Base-by-base conservation (phyloP, 1,140 invertebrate species). In the Zophobas morio region DNA sequence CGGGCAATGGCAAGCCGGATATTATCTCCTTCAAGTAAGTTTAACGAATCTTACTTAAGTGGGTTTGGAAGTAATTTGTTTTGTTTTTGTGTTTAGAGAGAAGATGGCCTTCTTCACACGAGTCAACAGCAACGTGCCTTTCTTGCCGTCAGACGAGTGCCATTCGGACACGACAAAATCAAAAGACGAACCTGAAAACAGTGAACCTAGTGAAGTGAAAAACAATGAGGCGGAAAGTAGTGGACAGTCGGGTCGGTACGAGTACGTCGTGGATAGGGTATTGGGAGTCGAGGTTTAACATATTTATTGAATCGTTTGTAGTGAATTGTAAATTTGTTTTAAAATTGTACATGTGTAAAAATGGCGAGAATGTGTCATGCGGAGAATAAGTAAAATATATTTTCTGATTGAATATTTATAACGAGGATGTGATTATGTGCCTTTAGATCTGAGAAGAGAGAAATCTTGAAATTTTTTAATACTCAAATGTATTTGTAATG, bases 41-140 rank as follows among this genome's bases (percentile, higher is more conserved):
- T 75, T 77, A n/a, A 1, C 57, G 70, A 47, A 47, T 53, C 54
- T 51, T 53, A 1, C 40, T 4, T 39, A 36, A 73, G 2, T 74
- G 8, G 20, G 33, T 6, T 71, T 35, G 20, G 8, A 39, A 49
- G 32, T 47, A 35, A 47, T 57, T 39, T 39, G 6, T 78, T 66
- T 83, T 78, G 77, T 79, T 81, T 76, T 89, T 89, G 34, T 20
- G 20, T 20, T 20, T 88, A 97, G 96, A 89, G 96, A 97, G 87
- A 98, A 97, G 87, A 98, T 98, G 92, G 95, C 96, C 6, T 98
- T 98, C 87, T 97, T 98, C 85, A 97, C 96, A 1, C 90, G 93
- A 76, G 90, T 93, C 2, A 95, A 94, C 82, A 84, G 93, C 33
- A 93, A 90, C 77, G 92, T 96, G 80, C 94, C 95, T 73, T 90